These are phyloP conservation scores for Endomychus coccineus DNA, from an alignment of 2,888 invertebrate genomes.

Conservation along the genomic window DNA sequence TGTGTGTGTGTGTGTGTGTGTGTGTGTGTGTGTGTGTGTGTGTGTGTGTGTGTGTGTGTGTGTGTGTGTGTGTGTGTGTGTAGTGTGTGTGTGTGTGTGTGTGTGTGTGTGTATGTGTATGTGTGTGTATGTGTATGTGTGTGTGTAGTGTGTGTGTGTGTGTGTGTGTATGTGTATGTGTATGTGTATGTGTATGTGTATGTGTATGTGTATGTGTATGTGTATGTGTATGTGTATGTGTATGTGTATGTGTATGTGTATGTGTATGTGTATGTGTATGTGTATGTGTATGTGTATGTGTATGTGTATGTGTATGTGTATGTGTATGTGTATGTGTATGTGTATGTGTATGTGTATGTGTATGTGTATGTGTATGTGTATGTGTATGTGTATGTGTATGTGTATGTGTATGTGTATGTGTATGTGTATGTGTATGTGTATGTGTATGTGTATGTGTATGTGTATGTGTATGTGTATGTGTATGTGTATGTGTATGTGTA, in stretches of 20 bases:
- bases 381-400: too few species aligned
- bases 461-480: too few species aligned
- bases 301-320: conserved; percentile 3
- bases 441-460: too few species aligned
- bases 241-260: background rate
- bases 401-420: too few species aligned
- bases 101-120: too few species aligned
- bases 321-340: conserved; percentile 2
- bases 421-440: too few species aligned
- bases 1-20: too few species aligned
- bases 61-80: too few species aligned
- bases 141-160: background rate
- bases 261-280: conserved; percentile 2
- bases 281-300: conserved; percentile 1
- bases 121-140: background rate
- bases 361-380: conserved; percentile 3
- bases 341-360: conserved; percentile 1
- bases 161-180: conserved; percentile 1
- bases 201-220: conserved; percentile 2
- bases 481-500: too few species aligned
- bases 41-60: too few species aligned
- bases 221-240: conserved; percentile 1
- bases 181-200: conserved; percentile 3
- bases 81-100: too few species aligned
- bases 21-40: too few species aligned